phyloP scores from a whole-genome alignment of 2,888 invertebrate species.

The Melinaea menophilus region DNA sequence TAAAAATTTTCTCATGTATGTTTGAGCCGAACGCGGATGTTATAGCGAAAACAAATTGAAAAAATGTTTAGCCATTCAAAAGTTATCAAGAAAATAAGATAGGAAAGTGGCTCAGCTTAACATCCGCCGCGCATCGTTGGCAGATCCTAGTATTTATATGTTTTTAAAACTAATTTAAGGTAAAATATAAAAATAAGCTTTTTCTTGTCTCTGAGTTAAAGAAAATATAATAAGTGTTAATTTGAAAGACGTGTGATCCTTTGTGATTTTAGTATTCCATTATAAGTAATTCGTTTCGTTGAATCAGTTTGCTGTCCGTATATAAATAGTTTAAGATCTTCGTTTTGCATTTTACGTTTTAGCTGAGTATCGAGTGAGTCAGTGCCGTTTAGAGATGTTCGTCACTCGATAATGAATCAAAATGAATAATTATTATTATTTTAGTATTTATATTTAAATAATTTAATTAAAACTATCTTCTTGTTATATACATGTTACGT shows the following conservation, averaged over 20 bases:
- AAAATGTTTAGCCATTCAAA: no score
- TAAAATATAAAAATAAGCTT: background rate
- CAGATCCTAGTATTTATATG: background rate
- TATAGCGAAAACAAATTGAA: no score
- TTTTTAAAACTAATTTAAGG: background rate
- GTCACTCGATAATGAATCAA: background rate
- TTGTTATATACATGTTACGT: no score
- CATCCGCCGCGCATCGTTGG: no score
- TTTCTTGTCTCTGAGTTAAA: background rate
- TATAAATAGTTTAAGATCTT: conserved; percentile 14
- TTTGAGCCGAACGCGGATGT: no score
- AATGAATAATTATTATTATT: no score
- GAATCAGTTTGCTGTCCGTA: conserved; percentile 4
- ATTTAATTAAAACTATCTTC: background rate
- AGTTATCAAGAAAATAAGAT: no score
- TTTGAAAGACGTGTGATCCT: background rate
- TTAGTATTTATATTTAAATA: background rate
- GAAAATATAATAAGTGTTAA: background rate
- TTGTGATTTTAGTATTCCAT: background rate
- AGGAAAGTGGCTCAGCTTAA: no score
- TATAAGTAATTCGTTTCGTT: conserved; percentile 1
- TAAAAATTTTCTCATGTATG: no score
- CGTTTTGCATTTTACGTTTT: conserved; percentile 12
- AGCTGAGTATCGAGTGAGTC: background rate
- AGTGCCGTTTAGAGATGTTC: background rate